Evolutionary conservation across 1,140 invertebrate genomes (phyloP).

Genomic region (Drosophila tropicalis): DNA sequence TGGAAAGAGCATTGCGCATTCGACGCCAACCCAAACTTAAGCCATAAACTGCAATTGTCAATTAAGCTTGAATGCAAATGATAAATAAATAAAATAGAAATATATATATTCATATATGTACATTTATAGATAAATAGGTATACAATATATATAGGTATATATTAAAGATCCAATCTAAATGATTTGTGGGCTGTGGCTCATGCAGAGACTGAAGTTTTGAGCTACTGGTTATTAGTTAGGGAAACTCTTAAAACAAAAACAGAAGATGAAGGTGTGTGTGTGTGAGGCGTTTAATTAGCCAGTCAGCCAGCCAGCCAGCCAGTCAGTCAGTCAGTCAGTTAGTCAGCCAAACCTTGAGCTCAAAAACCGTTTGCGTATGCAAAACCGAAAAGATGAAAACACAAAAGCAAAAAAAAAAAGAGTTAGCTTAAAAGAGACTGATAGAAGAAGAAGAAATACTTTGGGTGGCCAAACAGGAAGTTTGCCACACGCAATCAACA

Average conservation of each 20-base stretch:
- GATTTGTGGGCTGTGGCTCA: conserved; percentile 31
- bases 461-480: conserved; percentile 70
- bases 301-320: conserved; percentile 40
- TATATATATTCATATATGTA: conserved; percentile 44
- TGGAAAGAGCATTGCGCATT: neutral
- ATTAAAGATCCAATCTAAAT: conserved; percentile 47
- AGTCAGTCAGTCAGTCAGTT: conserved; percentile 52
- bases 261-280: conserved; percentile 32
- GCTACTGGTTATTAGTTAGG: conserved; percentile 14
- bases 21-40: neutral
- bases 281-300: conserved; percentile 69
- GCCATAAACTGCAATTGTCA: conserved; percentile 47
- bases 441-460: conserved; percentile 31
- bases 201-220: conserved; percentile 15
- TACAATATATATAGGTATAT: conserved; percentile 21
- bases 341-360: conserved; percentile 61
- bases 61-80: conserved; percentile 68
- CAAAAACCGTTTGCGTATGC: conserved; percentile 49
- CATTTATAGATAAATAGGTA: conserved; percentile 9
- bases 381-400: conserved; percentile 19
- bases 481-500: conserved; percentile 76
- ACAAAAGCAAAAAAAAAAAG: conserved; percentile 9
- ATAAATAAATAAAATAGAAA: conserved; percentile 54
- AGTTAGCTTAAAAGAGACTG: conserved; percentile 17
- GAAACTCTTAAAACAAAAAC: conserved; percentile 2